phyloP scores from a whole-genome alignment of 2,113 vertebrate species.

The Myrmecobius fasciatus region DNA sequence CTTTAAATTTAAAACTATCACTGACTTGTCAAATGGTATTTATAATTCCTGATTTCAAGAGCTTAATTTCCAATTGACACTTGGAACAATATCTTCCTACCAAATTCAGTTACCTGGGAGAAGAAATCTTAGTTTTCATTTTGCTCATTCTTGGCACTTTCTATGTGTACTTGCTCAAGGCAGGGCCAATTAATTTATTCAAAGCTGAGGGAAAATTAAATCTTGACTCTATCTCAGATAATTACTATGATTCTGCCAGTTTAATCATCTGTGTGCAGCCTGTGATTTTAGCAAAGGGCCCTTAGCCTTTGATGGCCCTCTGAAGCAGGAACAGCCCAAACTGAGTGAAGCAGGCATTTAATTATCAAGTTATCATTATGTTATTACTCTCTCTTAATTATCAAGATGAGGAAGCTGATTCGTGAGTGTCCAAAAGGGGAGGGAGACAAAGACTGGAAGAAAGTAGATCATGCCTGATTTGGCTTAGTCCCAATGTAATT shows the following conservation, averaged over 20 bases:
- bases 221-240: conserved; percentile 25
- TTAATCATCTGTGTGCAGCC: neutral
- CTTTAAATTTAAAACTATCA: neutral
- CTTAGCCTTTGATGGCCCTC: neutral
- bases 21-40: neutral
- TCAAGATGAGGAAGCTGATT: neutral
- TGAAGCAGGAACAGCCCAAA: neutral
- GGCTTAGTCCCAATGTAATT: neutral
- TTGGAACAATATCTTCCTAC: neutral
- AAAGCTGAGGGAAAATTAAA: conserved; percentile 55
- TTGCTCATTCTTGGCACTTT: neutral
- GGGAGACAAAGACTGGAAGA: neutral
- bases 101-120: conserved; percentile 19
- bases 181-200: neutral
- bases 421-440: neutral
- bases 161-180: neutral
- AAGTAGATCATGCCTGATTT: neutral
- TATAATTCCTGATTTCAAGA: neutral
- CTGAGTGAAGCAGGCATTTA: neutral
- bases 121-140: neutral
- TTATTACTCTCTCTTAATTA: conserved; percentile 5
- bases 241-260: conserved; percentile 56
- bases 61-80: neutral
- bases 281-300: no score
- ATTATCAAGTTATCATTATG: conserved; percentile 4